phyloP scores from a whole-genome alignment of 92 coral and sea anemone species.

The Isaurus tuberculatus region DNA sequence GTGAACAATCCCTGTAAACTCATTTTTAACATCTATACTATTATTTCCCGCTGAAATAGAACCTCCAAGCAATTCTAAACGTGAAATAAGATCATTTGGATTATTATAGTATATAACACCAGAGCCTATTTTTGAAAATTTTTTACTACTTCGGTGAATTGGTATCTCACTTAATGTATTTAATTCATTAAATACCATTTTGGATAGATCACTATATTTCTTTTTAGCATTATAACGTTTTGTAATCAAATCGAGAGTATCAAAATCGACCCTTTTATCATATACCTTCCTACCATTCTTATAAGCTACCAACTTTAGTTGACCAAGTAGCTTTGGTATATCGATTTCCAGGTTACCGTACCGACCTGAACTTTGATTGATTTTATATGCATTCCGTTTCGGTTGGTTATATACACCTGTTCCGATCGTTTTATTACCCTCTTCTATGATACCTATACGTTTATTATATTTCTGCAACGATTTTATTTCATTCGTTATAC shows the following conservation, averaged over 20 bases:
- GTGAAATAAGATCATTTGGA: background rate
- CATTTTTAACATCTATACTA: background rate
- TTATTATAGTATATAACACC: background rate
- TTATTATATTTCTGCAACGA: too few species aligned
- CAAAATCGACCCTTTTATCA: background rate
- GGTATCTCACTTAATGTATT: background rate
- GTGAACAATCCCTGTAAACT: background rate
- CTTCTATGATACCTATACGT: too few species aligned
- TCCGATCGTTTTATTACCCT: too few species aligned
- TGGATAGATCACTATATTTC: background rate
- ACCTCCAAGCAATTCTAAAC: background rate
- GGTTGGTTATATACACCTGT: too few species aligned
- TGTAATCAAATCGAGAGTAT: background rate
- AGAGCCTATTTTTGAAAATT: background rate
- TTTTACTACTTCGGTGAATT: background rate
- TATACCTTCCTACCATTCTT: background rate
- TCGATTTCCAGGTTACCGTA: background rate
- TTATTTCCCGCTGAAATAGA: background rate
- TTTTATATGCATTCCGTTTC: too few species aligned
- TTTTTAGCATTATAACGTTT: background rate
- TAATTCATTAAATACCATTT: background rate
- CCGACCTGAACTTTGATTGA: too few species aligned
- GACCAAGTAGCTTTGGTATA: background rate
- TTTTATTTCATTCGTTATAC: too few species aligned
- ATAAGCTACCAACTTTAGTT: background rate